Conservation (phyloP, 2,888 invertebrate genomes). For the Sialis lutaria region DNA sequence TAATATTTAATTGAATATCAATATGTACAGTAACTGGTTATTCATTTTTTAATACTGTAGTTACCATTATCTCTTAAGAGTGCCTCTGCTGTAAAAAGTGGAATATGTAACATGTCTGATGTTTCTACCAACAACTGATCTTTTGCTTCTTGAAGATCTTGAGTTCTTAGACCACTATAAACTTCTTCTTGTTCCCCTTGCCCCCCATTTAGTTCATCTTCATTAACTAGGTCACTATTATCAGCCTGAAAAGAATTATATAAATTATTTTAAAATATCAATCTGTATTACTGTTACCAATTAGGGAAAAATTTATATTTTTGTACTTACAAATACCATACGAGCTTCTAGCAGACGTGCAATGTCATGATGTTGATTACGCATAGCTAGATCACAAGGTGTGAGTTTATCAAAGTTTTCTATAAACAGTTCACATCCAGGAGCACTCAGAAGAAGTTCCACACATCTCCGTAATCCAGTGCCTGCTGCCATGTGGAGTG, state of each 20-base stretch:
- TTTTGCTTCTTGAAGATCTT: slow-evolving; percentile 52
- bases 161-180: slow-evolving; percentile 42
- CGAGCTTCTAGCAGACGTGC: slow-evolving; percentile 44
- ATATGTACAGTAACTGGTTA: neutral
- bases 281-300: neutral
- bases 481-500: slow-evolving; percentile 45
- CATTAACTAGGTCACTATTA: slow-evolving; percentile 29
- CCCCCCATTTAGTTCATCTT: slow-evolving; percentile 25
- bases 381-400: slow-evolving; percentile 46
- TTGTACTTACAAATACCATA: slow-evolving; percentile 42
- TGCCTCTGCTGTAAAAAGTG: slow-evolving; percentile 51
- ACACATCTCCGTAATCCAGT: slow-evolving; percentile 43
- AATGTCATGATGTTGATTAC: slow-evolving; percentile 37
- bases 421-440: slow-evolving; percentile 37
- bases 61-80: slow-evolving; percentile 45
- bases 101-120: slow-evolving; percentile 51
- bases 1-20: neutral
- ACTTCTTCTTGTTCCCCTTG: slow-evolving; percentile 27
- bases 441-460: slow-evolving; percentile 36
- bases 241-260: slow-evolving; percentile 23
- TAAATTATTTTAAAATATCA: neutral
- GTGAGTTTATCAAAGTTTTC: slow-evolving; percentile 44
- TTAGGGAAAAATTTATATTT: neutral
- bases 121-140: slow-evolving; percentile 51
- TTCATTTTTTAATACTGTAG: slow-evolving; percentile 7